Conservation (phyloP, 2,797 vertebrate genomes). For the Mergus octosetaceus region DNA sequence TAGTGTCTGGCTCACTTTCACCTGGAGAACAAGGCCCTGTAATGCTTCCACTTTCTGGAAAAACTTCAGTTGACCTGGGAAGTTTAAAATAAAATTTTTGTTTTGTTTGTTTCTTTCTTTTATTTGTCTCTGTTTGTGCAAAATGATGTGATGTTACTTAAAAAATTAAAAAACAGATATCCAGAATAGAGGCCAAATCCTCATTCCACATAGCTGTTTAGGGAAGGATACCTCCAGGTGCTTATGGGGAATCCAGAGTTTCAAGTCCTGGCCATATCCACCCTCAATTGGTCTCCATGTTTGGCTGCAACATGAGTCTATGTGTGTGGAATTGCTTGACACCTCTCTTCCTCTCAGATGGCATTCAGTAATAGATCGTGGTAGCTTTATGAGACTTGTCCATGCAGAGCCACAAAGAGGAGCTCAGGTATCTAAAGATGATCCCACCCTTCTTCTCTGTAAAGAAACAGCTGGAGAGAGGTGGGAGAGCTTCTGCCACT, state of each 20-base stretch:
- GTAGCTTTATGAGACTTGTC: neutral
- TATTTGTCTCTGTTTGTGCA: neutral
- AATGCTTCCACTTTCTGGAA: neutral
- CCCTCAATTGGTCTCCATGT: neutral
- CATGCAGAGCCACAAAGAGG: neutral
- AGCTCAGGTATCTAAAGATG: neutral
- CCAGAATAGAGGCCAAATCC: neutral
- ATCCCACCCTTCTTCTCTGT: neutral
- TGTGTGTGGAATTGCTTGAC: neutral
- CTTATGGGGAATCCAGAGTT: neutral
- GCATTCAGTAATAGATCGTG: neutral
- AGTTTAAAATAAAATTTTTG: neutral
- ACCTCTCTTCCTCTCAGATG: neutral
- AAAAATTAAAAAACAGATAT: neutral
- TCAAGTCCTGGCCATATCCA: neutral
- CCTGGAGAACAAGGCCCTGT: neutral
- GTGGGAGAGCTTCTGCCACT: neutral
- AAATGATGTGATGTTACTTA: neutral
- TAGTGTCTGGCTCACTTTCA: neutral
- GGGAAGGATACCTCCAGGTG: neutral
- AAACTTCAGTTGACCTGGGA: neutral
- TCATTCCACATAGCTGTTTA: neutral
- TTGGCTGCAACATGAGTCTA: neutral
- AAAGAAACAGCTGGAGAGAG: neutral
- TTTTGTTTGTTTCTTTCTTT: neutral